A percentile compares a stretch with the other conserved stretches of the same genome.
phyloP scores from a whole-genome alignment of 2,113 vertebrate genomes.

The Parotia lawesii region DNA sequence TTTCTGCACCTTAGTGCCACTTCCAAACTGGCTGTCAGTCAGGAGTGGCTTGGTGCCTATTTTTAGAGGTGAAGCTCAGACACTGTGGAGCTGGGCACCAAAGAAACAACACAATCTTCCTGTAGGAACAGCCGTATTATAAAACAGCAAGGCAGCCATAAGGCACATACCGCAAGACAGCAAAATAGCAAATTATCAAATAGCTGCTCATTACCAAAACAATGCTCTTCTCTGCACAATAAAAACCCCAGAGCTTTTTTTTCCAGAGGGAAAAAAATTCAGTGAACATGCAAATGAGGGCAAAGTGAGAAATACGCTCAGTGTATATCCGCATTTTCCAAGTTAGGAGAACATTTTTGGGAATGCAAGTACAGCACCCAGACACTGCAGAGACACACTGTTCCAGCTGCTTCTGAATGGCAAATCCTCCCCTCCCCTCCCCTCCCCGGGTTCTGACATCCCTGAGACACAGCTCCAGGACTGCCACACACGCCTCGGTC shows the following conservation, averaged over 20 bases:
- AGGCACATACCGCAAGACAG: background rate
- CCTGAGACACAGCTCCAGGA: background rate
- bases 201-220: slow-evolving; percentile 34
- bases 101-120: background rate
- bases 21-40: background rate
- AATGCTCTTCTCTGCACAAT: background rate
- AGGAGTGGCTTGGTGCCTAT: background rate
- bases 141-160: slow-evolving; percentile 18
- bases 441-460: background rate
- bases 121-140: background rate
- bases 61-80: background rate
- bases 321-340: background rate
- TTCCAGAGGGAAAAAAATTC: background rate
- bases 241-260: background rate
- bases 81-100: background rate
- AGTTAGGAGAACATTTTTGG: background rate
- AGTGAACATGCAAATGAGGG: background rate
- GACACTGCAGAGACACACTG: background rate
- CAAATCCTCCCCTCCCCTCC: background rate
- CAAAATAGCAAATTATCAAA: slow-evolving; percentile 40
- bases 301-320: background rate
- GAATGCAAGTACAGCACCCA: background rate
- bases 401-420: background rate
- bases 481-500: background rate
- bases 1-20: background rate